A percentile compares a stretch with the other conserved stretches of the same genome.
These are phyloP conservation scores for human DNA, from an alignment of 2,113 vertebrate species.

Conservation along the genomic window DNA sequence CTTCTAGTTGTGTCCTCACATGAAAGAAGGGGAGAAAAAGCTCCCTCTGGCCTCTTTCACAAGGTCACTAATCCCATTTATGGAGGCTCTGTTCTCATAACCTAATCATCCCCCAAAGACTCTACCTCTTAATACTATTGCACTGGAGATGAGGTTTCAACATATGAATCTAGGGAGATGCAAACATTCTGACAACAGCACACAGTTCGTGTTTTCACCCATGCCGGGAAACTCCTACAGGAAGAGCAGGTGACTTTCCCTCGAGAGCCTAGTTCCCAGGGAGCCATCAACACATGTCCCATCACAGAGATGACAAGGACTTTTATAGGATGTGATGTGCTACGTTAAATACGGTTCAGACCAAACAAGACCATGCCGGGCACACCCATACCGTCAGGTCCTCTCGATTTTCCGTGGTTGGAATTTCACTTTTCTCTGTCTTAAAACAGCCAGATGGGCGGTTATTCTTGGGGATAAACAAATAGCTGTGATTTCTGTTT, in stretches of 20 bases:
- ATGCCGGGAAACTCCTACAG: background rate
- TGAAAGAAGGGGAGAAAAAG: background rate
- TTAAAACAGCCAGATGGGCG: background rate
- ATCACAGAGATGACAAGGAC: background rate
- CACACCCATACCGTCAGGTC: background rate
- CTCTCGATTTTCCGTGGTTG: background rate
- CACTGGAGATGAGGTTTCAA: background rate
- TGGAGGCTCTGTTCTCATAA: background rate
- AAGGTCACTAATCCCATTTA: background rate
- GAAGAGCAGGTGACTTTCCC: background rate
- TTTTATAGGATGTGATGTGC: background rate
- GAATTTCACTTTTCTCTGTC: background rate
- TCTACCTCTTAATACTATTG: background rate
- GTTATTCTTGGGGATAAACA: background rate
- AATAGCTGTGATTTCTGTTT: conserved; percentile 17
- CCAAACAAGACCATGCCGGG: background rate
- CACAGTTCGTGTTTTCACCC: background rate
- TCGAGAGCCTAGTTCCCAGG: background rate
- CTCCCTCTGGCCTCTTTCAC: rapidly evolving
- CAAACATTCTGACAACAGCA: background rate
- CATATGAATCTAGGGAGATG: background rate
- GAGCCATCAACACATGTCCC: background rate
- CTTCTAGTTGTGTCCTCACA: background rate
- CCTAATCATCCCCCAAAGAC: background rate
- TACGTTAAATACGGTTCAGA: background rate